phyloP scores from a whole-genome alignment of 2,797 vertebrate species.

The Oreonectes daqikongensis region DNA sequence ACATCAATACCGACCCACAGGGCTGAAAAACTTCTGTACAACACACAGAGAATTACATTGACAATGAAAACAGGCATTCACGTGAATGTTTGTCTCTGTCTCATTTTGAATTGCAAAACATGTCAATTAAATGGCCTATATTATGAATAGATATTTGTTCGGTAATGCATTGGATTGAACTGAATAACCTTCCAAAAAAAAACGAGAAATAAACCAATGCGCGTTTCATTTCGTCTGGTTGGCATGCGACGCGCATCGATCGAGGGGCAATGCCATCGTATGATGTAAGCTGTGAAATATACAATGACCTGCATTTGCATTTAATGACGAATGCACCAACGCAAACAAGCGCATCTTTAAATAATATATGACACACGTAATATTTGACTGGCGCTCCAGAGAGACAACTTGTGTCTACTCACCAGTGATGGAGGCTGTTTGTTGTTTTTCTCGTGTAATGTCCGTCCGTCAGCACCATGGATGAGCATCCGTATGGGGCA shows the following conservation, averaged over 20 bases:
- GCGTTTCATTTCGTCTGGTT: neutral
- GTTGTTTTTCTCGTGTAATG: slow-evolving; percentile 42
- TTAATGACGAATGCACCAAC: neutral
- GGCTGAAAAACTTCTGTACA: neutral
- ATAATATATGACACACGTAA: neutral
- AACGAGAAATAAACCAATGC: neutral
- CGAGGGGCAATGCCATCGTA: neutral
- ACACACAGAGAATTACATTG: neutral
- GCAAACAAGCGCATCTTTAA: neutral
- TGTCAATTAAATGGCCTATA: no score
- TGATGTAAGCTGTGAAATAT: neutral
- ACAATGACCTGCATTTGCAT: neutral
- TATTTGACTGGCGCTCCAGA: neutral
- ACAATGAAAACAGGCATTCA: neutral
- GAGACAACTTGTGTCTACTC: neutral
- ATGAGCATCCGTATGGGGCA: slow-evolving; percentile 3
- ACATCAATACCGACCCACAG: slow-evolving; percentile 39
- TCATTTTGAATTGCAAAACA: neutral
- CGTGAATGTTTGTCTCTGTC: neutral
- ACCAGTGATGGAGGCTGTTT: slow-evolving; percentile 27
- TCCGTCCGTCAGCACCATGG: slow-evolving; percentile 25
- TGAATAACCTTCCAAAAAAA: neutral
- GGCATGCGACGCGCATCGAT: neutral
- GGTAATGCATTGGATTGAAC: neutral
- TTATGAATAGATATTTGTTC: no score